These are phyloP conservation scores for Empis stercorea DNA, from an alignment of 2,888 invertebrate species.

Conservation along the genomic window DNA sequence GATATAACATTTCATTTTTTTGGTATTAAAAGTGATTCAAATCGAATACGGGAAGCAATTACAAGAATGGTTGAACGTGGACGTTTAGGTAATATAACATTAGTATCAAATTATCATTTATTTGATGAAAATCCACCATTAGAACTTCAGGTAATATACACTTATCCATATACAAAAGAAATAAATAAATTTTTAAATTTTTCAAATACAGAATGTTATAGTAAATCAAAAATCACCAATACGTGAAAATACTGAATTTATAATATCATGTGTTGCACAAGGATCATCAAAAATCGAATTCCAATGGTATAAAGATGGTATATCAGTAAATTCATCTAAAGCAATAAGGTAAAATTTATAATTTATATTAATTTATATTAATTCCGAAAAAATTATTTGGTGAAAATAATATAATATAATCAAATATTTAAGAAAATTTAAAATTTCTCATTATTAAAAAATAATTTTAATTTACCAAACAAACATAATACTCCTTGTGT, in stretches of 20 bases:
- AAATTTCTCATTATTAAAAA: too few relatives aligned
- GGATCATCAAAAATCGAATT: slow-evolving; percentile 63
- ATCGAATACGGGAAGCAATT: slow-evolving; percentile 37
- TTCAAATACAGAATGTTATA: slow-evolving; percentile 41
- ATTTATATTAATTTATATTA: background rate
- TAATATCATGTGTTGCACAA: slow-evolving; percentile 62
- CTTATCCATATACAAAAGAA: too few relatives aligned
- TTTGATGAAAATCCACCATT: slow-evolving; percentile 61
- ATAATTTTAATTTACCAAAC: too few relatives aligned
- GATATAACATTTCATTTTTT: slow-evolving; percentile 42
- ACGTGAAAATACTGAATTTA: slow-evolving; percentile 63
- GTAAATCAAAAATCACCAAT: slow-evolving; percentile 40
- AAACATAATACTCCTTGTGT: too few relatives aligned
- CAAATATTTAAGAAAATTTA: too few relatives aligned
- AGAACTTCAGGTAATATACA: slow-evolving; percentile 49
- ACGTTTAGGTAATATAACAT: slow-evolving; percentile 44
- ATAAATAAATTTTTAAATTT: too few relatives aligned
- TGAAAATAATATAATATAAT: too few relatives aligned
- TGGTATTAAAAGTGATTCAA: slow-evolving; percentile 33
- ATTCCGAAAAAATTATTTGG: too few relatives aligned
- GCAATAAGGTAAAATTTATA: slow-evolving; percentile 48
- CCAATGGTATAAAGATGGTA: slow-evolving; percentile 71
- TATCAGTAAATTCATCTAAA: slow-evolving; percentile 58
- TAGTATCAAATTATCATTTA: slow-evolving; percentile 52
- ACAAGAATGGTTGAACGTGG: slow-evolving; percentile 47